Base-by-base conservation (phyloP, 1,140 invertebrate genomes). In the Limonius californicus region DNA sequence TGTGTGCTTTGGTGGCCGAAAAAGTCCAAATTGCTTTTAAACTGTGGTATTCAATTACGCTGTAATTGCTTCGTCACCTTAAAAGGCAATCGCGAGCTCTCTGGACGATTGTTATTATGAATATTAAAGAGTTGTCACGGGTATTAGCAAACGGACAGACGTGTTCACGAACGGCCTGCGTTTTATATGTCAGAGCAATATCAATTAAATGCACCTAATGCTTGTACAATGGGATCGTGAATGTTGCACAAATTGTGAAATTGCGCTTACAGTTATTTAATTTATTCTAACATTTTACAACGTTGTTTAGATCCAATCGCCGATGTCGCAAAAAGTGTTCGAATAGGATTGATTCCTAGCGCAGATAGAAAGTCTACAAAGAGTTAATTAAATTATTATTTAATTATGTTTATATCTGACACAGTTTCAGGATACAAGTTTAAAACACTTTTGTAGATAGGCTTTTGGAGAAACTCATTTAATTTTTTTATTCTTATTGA, bases 1-100 rank as follows among this genome's bases (percentile, higher is more conserved):
- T 59, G 58, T 45, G 53, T 53, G 53, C 53, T 59, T 59, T 59
- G 27, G 35, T 27, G 19, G 43, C 15, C 45, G 23, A 23, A 21
- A 54, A 54, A 54, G 19, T 39, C 2, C n/a, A 39, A 39, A 39
- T 39, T 39, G 35, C 35, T 39, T 39, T 39, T 39, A 39, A 14
- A 39, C 8, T 9, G 2, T 6, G 2, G 35, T 39, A 50, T 50
- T 50, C 45, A 50, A 19, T 50, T 50, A 50, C 45, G 6, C 9
- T 45, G 35, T 39, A 39, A 39, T 39, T 39, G 35, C 35, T 19
- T 16, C 16, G 45, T 19, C 45, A 18, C 45, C 20, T 50, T 12
- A 50, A 50, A 50, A 50, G 45, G 45, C 2, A 39, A 39, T 39
- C 35, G n/a, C n/a, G 2, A 39, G 35, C 11, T 14, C 23, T 27